A percentile compares a stretch with the other conserved stretches of the same genome.
phyloP scores from a whole-genome alignment of 2,113 vertebrate genomes.

The Gila orcuttii region DNA sequence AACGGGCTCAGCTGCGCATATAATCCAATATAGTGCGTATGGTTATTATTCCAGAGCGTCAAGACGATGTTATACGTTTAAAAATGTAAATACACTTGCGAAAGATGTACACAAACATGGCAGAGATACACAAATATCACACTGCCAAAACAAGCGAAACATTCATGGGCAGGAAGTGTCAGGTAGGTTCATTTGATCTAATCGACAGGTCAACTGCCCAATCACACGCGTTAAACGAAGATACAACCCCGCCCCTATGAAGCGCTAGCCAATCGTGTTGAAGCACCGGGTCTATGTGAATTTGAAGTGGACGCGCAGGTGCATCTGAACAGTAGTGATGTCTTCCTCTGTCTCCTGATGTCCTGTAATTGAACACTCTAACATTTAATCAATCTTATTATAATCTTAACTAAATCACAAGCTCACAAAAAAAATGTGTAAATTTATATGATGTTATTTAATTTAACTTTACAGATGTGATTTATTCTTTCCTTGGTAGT shows the following conservation, averaged over 20 bases:
- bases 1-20: constrained; percentile 36
- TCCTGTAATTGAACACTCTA: not conserved
- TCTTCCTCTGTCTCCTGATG: not conserved
- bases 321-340: constrained; percentile 40
- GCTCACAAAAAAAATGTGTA: not conserved
- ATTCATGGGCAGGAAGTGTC: constrained; percentile 69
- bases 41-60: constrained; percentile 3
- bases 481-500: not conserved
- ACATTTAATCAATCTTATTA: not conserved
- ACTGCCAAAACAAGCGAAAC: constrained; percentile 56
- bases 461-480: no score
- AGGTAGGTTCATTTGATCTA: constrained; percentile 63
- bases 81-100: not conserved
- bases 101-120: constrained; percentile 55
- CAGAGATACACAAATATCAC: constrained; percentile 50
- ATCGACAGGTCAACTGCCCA: constrained; percentile 59
- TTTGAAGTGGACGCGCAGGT: constrained; percentile 59
- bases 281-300: constrained; percentile 23
- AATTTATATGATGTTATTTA: no score
- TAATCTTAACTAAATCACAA: not conserved
- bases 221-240: constrained; percentile 48
- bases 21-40: constrained; percentile 29
- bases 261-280: constrained; percentile 40
- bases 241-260: constrained; percentile 48
- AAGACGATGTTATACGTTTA: not conserved